Base-by-base conservation (phyloP, 2,113 vertebrate genomes). In the Leuciscus idus region DNA sequence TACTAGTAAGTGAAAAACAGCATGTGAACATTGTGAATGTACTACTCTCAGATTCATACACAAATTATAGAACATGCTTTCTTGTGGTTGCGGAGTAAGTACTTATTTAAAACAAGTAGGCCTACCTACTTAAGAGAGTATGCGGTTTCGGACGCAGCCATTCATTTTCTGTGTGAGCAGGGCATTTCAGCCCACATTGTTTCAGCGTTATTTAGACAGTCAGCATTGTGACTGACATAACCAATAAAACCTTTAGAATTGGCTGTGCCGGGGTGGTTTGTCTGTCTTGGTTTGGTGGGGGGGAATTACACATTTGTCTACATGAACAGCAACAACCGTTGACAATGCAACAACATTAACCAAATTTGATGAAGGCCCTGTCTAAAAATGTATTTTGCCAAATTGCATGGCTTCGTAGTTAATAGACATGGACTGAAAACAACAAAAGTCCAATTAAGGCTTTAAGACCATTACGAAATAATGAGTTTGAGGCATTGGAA, bases 401-500 rank as follows among this genome's bases (percentile, higher is more conserved):
- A 13, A 9, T 23, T 21, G 17, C 50, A 55, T 57, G 28, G 28
- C 19, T 30, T 57, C 19, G 23, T 57, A 11, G 50, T 55, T 55
- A 57, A 23, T 11, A 78, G 28, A 33, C 50, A 33, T 3, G 1
- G 70, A 73, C 39, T 73, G 23, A 23, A 70, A 33, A 15, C 66
- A 17, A 55, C 66, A 70, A 23, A 77, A 77, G 28, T 36, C 75
- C 17, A 36, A 78, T 78, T 76, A 50, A 33, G 30, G 19, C 19
- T 78, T 57, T 57, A 76, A 52, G 33, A 72, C 68, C 30, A 72
- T 72, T 72, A 72, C 0, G 33, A 70, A 72, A 11, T 43, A 70
- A 70, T 64, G 62, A 64, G 26, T 28, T 64, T 21, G 66, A 46
- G 72, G 39, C 72, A 73, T 46, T 73, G 1, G 70, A 46, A 11